phyloP scores from a whole-genome alignment of 2,888 invertebrate species.

The Tiphia femorata region DNA sequence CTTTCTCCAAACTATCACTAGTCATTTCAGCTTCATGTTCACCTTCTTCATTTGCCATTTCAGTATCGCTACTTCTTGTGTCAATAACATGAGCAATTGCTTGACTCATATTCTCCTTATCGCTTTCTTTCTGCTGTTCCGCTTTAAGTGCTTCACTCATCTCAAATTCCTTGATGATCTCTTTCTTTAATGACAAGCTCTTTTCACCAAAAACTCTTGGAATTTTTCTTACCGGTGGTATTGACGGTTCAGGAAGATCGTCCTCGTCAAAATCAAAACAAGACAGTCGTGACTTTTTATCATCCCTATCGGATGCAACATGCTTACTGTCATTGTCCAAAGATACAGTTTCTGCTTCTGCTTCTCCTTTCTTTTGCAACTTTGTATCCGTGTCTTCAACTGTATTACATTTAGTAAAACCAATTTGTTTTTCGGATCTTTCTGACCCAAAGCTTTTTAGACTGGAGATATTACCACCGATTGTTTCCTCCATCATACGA shows the following conservation, averaged over 20 bases:
- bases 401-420: slow-evolving; percentile 16
- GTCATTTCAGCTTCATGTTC: slow-evolving; percentile 3
- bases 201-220: slow-evolving; percentile 72
- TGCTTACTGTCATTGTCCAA: slow-evolving; percentile 32
- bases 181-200: slow-evolving; percentile 62
- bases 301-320: slow-evolving; percentile 45
- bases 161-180: slow-evolving; percentile 65
- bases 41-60: slow-evolving; percentile 1
- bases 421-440: slow-evolving; percentile 20
- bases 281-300: slow-evolving; percentile 72
- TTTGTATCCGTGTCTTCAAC: slow-evolving; percentile 22
- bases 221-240: slow-evolving; percentile 75
- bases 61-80: neutral
- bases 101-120: slow-evolving; percentile 14
- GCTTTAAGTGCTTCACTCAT: slow-evolving; percentile 63
- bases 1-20: slow-evolving; percentile 4
- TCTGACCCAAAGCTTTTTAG: slow-evolving; percentile 23
- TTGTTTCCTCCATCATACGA: slow-evolving; percentile 29
- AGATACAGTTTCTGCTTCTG: slow-evolving; percentile 23
- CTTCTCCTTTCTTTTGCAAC: slow-evolving; percentile 31
- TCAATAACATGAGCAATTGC: neutral
- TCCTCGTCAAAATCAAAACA: slow-evolving; percentile 87
- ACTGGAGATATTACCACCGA: slow-evolving; percentile 14
- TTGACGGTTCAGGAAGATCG: slow-evolving; percentile 76
- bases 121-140: slow-evolving; percentile 46